These are phyloP conservation scores for Petrophora chlorosata DNA, from an alignment of 2,888 invertebrate genomes.

Conservation along the genomic window DNA sequence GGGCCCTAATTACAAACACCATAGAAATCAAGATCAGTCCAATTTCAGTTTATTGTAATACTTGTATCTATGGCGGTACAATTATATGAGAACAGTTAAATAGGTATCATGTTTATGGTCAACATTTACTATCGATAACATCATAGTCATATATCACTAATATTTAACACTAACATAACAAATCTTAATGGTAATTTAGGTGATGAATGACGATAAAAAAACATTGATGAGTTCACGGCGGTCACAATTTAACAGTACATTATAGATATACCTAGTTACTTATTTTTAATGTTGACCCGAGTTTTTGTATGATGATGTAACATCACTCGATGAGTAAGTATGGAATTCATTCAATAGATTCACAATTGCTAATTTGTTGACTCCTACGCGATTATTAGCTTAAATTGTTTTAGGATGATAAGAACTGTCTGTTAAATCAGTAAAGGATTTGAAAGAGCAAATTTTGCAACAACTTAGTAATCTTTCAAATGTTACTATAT, in stretches of 20 bases:
- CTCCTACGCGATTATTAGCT: conserved; percentile 19
- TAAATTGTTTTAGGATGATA: conserved; percentile 14
- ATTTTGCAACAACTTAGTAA: neutral
- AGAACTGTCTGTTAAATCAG: conserved; percentile 2
- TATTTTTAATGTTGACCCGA: conserved; percentile 10
- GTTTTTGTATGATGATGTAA: conserved; percentile 21
- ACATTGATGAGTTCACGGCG: conserved; percentile 9
- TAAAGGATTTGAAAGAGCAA: conserved; percentile 3
- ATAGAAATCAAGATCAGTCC: no score
- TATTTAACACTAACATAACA: neutral
- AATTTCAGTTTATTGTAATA: no score
- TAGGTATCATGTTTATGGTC: no score
- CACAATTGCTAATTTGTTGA: conserved; percentile 20
- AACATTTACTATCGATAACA: neutral
- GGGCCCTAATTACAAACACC: no score
- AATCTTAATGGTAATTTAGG: conserved; percentile 5
- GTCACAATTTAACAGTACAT: conserved; percentile 2
- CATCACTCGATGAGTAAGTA: conserved; percentile 17
- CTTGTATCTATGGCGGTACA: no score
- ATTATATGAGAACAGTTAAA: no score
- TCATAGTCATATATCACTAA: neutral
- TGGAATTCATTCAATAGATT: conserved; percentile 11
- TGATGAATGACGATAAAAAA: conserved; percentile 14
- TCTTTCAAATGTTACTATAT: no score
- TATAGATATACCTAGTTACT: neutral